Base-by-base conservation (phyloP, 2,113 vertebrate species). In the Melanotaenia duboulayi region DNA sequence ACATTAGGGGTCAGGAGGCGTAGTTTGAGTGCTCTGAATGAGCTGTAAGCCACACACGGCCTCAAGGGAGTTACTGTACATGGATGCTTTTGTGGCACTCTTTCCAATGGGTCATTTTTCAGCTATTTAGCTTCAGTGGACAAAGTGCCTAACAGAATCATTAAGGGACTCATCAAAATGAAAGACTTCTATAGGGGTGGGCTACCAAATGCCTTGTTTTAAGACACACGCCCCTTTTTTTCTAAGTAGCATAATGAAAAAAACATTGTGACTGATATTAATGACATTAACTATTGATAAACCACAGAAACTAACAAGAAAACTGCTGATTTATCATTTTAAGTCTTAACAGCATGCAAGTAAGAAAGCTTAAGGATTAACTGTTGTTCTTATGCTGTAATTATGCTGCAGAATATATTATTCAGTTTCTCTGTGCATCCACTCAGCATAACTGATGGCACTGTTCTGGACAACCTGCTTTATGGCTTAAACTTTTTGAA, bases 61-160 rank as follows among this genome's bases (percentile, higher is more conserved):
- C 85, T 49, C 37, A 32, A 78, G 82, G 84, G 66, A 46, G 63
- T 84, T 66, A n/a, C n/a, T n/a, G n/a, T n/a, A 88, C 74, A 85
- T 71, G 64, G 81, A 80, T 22, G 68, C 84, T 65, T 82, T 82
- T 84, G 81, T 86, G 74, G 83, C 80, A 87, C 76, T 65, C 51
- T 76, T 78, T 83, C 74, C 80, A 90, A 71, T 71, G 80, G 89
- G 77, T 83, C 80, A 70, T 90, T 91, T 90, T 92, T 92, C 89
- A 88, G 90, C 86, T 89, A 81, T 85, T 94, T 92, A 88, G 84
- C 79, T 75, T 48, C 57, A 87, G 72, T 87, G 74, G 70, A 76
- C 70, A 91, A 91, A 88, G 67, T 71, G 84, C 83, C 90, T 83
- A 87, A 90, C 90, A 87, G 79, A 87, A 80, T 86, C 72, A 89